Base-by-base conservation (phyloP, 1,140 invertebrate species). In the Aphelenchoides fujianensis region DNA sequence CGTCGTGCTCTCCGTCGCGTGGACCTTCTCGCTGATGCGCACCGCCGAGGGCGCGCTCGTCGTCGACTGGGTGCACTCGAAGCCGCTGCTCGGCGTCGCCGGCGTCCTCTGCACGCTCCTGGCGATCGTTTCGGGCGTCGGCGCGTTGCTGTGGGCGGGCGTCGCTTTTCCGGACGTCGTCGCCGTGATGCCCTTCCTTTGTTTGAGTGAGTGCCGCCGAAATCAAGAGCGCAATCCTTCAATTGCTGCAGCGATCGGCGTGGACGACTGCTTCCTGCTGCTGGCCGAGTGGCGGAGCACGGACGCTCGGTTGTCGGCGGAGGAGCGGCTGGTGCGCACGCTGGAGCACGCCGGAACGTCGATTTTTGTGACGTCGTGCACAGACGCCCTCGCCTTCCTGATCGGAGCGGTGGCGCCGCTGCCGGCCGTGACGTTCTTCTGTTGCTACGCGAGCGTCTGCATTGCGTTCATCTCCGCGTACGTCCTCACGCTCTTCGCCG, bases 291-390 rank as follows among this genome's bases (percentile, higher is more conserved):
- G 79, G 79, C 78, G 75, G 36, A 70, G 75, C 27, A 83, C 79
- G 9, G 55, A 69, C 36, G 86, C 93, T 34, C 91, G 95, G 89
- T 34, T 64, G 16, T 48, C 73, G 9, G 66, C 75, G 36, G 64
- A 79, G 59, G 70, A 73, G 28, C 7, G 79, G 23, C 53, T 79
- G 9, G 92, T 90, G 0, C 86, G 89, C 52, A 92, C 92, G 84
- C 88, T 95, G 82, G 91, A 91, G 55, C 92, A 95, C 84, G 93
- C 94, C 9, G 94, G 93, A 0, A 93, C 97, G 12, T 96, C 94
- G 1, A 95, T 98, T 66, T 95, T 94, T 30, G 96, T 98, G 70
- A 97, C 95, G 0, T 96, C 94, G 0, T 87, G 97, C 9, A 97
- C 95, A 0, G 93, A 97, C 85, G 91, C 95, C 87, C 89, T 97